Base-by-base conservation (phyloP, 2,797 vertebrate species). In the Gymnocypris eckloni region DNA sequence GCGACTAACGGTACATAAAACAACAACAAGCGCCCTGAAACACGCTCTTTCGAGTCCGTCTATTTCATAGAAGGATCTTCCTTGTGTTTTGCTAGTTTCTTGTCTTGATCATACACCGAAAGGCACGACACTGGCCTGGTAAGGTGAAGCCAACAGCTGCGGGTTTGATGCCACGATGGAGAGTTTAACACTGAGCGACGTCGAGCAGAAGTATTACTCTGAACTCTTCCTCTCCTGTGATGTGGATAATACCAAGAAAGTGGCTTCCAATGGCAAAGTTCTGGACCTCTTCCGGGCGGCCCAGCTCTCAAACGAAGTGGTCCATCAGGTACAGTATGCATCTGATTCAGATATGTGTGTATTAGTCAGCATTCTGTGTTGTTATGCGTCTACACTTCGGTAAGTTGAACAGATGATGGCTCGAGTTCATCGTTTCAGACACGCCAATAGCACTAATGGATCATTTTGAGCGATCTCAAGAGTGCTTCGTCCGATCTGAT, bases 221-320 rank as follows among this genome's bases (percentile, higher is more conserved):
- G 98, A 99, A 86, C 94, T 99, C 92, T 99, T 99, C 94, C 94
- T 96, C 64, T 98, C 98, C 95, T 99, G 98, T 96, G 98, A 99
- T 95, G 97, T 97, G 90, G 98, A 99, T 92, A 97, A 97, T 95
- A 97, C 97, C 90, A 98, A 99, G 92, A 99, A 99, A 96, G 97
- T 98, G 93, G 97, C 97, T 82, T 97, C 97, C 90, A 97, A 97
- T 89, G 97, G 96, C 85, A 96, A 97, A 92, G 98, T 99, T 92
- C 95, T 98, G 90, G 98, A 99, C 94, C 97, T 99, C 87, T 98
- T 99, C 95, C 96, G 97, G 95, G 97, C 98, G 94, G 97, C 98
- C 91, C 98, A 99, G 96, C 96, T 99, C 70, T 96, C 97, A 88
- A 96, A 93, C 94, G 98, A 99, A 94, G 97, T 98, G 92, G 97